Base-by-base conservation (phyloP, 2,113 vertebrate genomes). In the Rhizomys pruinosus region DNA sequence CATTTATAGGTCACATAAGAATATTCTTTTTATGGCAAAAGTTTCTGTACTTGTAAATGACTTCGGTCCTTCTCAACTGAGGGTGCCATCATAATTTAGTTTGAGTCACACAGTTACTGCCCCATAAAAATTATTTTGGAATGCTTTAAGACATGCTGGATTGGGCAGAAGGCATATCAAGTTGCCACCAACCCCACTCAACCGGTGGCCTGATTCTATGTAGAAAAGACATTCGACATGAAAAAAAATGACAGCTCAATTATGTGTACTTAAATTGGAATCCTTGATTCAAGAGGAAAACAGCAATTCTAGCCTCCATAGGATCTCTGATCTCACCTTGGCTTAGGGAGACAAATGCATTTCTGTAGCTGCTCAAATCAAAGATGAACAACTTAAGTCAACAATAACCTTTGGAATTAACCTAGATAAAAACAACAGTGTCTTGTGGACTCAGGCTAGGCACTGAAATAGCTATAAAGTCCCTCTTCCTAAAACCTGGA, bases 351-450 rank as follows among this genome's bases (percentile, higher is more conserved):
- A 55, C 1, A 87, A 93, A 78, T 61, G 95, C 66, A 90, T 55
- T 96, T 90, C 86, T 66, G 81, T 81, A 96, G 78, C 77, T 97
- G 92, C 82, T 95, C 71, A 93, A 97, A 96, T 96, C 97, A 97
- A 96, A 96, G 27, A 3, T 96, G 94, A 95, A 89, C 66, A 93
- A 94, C 94, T 85, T 93, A 95, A 76, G 74, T 92, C 91, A 88
- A 94, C 63, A 95, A 89, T 86, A 95, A 37, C 61, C 90, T 96
- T 85, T 92, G 61, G 92, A 90, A 90, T 76, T 64, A 94, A 95
- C 92, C 89, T 79, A 2, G 92, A 32, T 77, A 93, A 68, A 64
- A 95, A 63, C 92, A 97, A 87, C 90, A 69, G 76, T 86, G 47
- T 92, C 47, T 95, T 57, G 4, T 61, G 66, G 66, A 89, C 68